Conservation (phyloP, 2,797 vertebrate species). For the Peromyscus attwateri region DNA sequence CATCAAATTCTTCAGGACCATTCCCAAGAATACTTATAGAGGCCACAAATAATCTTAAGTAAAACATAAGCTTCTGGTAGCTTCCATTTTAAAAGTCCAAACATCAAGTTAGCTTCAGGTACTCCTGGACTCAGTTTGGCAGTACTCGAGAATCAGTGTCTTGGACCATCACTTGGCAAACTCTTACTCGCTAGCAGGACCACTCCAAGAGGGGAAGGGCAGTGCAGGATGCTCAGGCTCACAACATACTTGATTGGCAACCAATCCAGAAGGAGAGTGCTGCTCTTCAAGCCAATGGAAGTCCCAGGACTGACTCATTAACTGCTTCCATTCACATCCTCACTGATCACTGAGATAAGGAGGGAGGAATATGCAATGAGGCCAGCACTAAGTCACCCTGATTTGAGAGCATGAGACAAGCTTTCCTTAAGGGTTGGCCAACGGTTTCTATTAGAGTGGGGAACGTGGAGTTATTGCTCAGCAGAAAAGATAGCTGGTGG, state of each 20-base stretch:
- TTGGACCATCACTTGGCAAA: background rate
- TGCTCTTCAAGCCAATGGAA: background rate
- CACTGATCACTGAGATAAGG: background rate
- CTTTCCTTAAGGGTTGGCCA: background rate
- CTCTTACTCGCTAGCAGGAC: background rate
- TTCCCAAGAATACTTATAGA: background rate
- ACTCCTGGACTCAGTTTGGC: background rate
- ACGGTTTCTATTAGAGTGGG: fast-evolving
- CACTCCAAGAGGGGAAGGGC: no score
- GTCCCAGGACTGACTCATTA: background rate
- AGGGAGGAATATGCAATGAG: background rate
- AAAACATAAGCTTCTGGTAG: background rate
- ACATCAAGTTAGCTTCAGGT: background rate
- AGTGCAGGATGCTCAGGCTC: background rate
- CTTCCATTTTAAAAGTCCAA: background rate
- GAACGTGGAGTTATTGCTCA: background rate
- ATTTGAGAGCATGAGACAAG: background rate
- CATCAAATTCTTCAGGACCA: background rate
- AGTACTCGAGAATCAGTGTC: background rate
- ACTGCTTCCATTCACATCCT: background rate
- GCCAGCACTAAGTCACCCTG: no score
- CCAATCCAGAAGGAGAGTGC: background rate
- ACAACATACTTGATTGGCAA: background rate
- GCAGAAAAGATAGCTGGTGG: background rate
- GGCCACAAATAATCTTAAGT: background rate